phyloP scores from a whole-genome alignment of 2,888 invertebrate genomes.

The Caradrina kadenii region DNA sequence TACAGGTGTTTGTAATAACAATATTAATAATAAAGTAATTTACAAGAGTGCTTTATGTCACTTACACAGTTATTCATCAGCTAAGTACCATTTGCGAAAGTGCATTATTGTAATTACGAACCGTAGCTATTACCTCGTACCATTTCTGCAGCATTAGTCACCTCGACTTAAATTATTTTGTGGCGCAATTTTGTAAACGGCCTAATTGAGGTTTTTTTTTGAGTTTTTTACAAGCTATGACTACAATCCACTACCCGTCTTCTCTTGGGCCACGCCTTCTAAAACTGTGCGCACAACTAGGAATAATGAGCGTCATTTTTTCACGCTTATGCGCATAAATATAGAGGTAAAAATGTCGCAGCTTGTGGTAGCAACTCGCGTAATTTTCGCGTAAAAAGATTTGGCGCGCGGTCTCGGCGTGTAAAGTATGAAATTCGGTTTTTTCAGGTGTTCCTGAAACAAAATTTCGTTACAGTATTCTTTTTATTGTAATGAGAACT shows the following conservation, averaged over 20 bases:
- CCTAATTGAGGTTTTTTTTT: too few relatives aligned
- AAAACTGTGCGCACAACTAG: conserved; percentile 55
- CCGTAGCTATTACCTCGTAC: conserved; percentile 1
- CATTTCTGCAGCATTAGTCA: too few relatives aligned
- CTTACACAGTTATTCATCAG: conserved; percentile 10
- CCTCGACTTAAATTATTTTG: background rate
- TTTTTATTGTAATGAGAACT: conserved; percentile 23
- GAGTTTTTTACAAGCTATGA: too few relatives aligned
- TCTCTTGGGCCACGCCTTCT: conserved; percentile 4
- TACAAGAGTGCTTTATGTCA: background rate
- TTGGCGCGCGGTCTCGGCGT: conserved; percentile 24
- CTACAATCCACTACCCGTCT: background rate
- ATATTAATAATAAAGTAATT: background rate
- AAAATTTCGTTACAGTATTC: background rate
- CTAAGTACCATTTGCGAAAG: conserved; percentile 1
- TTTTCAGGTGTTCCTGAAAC: conserved; percentile 10
- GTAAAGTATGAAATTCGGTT: conserved; percentile 18
- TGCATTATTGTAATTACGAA: conserved; percentile 24
- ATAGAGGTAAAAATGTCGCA: conserved; percentile 55
- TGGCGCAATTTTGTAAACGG: background rate
- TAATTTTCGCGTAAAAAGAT: conserved; percentile 54
- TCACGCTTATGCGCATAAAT: conserved; percentile 61
- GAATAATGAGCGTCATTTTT: conserved; percentile 61
- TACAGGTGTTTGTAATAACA: background rate
- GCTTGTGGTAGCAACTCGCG: conserved; percentile 37